Percentiles rank a stretch among this genome's conserved stretches.
Conservation (phyloP, 2,888 invertebrate species). For the Hyppa rectilinea region DNA sequence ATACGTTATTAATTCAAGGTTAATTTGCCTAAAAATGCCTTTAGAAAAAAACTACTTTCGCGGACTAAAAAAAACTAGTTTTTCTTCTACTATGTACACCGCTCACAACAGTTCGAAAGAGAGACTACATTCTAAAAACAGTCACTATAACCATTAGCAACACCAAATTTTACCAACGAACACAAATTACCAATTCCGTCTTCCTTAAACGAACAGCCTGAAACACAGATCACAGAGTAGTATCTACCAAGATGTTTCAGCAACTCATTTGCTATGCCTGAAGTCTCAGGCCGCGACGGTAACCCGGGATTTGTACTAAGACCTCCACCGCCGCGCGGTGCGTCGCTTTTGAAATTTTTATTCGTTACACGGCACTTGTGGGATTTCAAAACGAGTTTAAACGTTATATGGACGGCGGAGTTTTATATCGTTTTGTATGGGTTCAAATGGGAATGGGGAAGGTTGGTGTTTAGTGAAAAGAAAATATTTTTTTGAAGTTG, state of each 20-base stretch:
- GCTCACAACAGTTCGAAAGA: too few relatives aligned
- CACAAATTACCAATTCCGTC: conserved; percentile 26
- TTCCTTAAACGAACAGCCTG: conserved; percentile 18
- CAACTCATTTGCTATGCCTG: conserved; percentile 68
- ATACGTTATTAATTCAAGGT: neutral
- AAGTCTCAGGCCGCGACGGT: conserved; percentile 47
- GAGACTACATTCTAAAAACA: too few relatives aligned
- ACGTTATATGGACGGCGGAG: conserved; percentile 50
- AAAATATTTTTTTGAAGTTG: conserved; percentile 14
- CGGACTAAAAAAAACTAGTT: neutral
- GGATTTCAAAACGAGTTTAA: conserved; percentile 66
- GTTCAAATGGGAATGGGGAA: conserved; percentile 11
- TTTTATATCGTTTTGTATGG: conserved; percentile 42
- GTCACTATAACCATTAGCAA: too few relatives aligned
- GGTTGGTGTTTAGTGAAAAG: conserved; percentile 2
- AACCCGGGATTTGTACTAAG: conserved; percentile 63
- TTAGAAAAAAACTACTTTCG: neutral
- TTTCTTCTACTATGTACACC: too few relatives aligned
- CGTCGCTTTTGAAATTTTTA: conserved; percentile 67
- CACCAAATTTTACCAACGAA: too few relatives aligned
- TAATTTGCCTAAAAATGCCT: neutral
- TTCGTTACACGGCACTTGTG: conserved; percentile 65
- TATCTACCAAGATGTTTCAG: conserved; percentile 43
- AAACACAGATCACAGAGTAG: conserved; percentile 22
- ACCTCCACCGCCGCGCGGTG: conserved; percentile 44